A percentile compares a stretch with the other conserved stretches of the same genome.
Conservation (phyloP, 2,113 vertebrate species). For the Onychorhynchus coronatus region DNA sequence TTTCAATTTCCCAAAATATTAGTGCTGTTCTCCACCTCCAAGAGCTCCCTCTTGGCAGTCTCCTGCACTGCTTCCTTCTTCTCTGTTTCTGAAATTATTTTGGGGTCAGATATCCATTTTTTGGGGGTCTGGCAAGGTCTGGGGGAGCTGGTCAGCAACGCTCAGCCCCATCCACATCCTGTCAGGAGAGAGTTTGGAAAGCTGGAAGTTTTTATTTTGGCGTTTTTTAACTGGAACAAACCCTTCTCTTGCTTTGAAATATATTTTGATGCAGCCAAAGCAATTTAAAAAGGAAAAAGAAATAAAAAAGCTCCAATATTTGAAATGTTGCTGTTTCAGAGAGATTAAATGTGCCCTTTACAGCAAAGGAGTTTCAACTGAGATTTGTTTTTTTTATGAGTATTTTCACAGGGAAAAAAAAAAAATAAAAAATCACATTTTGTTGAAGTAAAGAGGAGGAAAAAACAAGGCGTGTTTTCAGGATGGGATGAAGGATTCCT, state of each 20-base stretch:
- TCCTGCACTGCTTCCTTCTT: slow-evolving; percentile 21
- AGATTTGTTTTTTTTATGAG: neutral
- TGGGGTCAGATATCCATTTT: neutral
- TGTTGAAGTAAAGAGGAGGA: neutral
- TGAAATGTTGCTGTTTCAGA: neutral
- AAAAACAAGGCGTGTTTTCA: neutral
- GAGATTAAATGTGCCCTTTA: neutral
- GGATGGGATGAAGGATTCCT: no score
- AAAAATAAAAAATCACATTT: neutral
- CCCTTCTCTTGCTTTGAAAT: neutral
- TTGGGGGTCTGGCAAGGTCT: neutral
- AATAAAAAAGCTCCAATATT: neutral
- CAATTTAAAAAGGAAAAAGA: neutral
- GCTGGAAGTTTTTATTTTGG: no score
- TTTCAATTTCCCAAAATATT: slow-evolving; percentile 78
- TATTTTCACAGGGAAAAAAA: neutral
- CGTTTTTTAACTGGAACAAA: rapidly evolving
- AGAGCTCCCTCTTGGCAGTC: slow-evolving; percentile 69
- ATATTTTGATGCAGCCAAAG: neutral
- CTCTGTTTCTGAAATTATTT: slow-evolving; percentile 19
- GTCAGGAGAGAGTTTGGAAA: rapidly evolving
- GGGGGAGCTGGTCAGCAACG: rapidly evolving
- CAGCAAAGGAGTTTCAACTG: neutral
- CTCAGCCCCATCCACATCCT: neutral
- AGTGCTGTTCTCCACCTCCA: slow-evolving; percentile 64